Conservation (phyloP, 1,140 invertebrate genomes). For the Drosophila erecta region DNA sequence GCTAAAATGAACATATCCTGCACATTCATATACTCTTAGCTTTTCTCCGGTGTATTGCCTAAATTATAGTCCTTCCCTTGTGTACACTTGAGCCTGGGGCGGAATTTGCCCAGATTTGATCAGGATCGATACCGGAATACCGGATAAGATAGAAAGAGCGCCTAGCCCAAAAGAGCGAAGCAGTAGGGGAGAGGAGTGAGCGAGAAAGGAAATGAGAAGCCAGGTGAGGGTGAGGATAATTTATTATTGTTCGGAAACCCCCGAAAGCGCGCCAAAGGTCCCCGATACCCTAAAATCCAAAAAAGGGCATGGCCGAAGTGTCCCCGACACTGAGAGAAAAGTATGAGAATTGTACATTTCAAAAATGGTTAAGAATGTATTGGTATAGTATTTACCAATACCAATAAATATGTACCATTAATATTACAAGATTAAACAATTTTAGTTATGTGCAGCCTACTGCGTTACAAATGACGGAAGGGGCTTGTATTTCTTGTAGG, state of each 20-base stretch:
- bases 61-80: slow-evolving; percentile 13
- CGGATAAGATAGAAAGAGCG: slow-evolving; percentile 8
- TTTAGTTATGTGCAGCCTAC: too few species aligned
- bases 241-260: slow-evolving; percentile 42
- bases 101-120: slow-evolving; percentile 32
- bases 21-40: neutral
- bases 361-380: neutral
- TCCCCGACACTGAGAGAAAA: neutral
- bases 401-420: too few species aligned
- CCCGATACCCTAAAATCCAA: neutral
- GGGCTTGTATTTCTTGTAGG: too few species aligned
- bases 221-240: slow-evolving; percentile 35
- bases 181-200: slow-evolving; percentile 4
- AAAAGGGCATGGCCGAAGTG: neutral
- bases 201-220: neutral
- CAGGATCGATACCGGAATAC: slow-evolving; percentile 15
- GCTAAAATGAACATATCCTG: too few species aligned
- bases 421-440: too few species aligned
- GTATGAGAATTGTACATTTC: neutral
- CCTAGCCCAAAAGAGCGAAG: slow-evolving; percentile 4
- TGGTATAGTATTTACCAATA: too few species aligned
- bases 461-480: neutral
- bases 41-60: neutral
- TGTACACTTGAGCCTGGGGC: slow-evolving; percentile 22
- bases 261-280: slow-evolving; percentile 39